Conservation (phyloP, 2,888 invertebrate genomes). For the Proisotoma minuta region DNA sequence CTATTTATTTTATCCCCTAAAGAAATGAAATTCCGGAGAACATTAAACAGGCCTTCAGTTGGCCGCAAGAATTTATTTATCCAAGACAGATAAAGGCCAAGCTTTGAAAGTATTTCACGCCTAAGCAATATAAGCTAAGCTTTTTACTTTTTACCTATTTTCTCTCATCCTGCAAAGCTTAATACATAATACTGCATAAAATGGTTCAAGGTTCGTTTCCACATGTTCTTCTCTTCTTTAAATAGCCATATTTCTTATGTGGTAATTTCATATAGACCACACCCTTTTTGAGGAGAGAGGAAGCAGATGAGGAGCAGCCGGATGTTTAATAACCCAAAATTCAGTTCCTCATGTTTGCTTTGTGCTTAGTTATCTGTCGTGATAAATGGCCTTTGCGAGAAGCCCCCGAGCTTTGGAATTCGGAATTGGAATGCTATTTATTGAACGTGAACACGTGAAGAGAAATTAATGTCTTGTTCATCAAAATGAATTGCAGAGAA, state of each 20-base stretch:
- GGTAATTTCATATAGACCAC: background rate
- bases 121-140: background rate
- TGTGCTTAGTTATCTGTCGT: background rate
- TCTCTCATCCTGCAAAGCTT: too few species aligned
- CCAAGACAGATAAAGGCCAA: slow-evolving; percentile 22
- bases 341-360: background rate
- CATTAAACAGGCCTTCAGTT: slow-evolving; percentile 1
- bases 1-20: too few species aligned
- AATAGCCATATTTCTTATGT: background rate
- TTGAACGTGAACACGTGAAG: slow-evolving; percentile 30
- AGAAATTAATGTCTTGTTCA: slow-evolving; percentile 4
- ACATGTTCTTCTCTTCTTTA: slow-evolving; percentile 3
- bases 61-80: slow-evolving; percentile 20
- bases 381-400: slow-evolving; percentile 14
- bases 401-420: background rate
- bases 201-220: slow-evolving; percentile 7
- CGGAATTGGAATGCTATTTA: slow-evolving; percentile 31
- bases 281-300: background rate
- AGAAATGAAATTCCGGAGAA: background rate
- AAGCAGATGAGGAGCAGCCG: background rate
- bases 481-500: background rate
- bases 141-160: background rate
- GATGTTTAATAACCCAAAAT: slow-evolving; percentile 8
- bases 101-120: slow-evolving; percentile 19
- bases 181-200: too few species aligned